Percentiles rank a stretch among this genome's conserved stretches.
phyloP scores from a whole-genome alignment of 2,888 invertebrate species.

The Argyra leucocephala region DNA sequence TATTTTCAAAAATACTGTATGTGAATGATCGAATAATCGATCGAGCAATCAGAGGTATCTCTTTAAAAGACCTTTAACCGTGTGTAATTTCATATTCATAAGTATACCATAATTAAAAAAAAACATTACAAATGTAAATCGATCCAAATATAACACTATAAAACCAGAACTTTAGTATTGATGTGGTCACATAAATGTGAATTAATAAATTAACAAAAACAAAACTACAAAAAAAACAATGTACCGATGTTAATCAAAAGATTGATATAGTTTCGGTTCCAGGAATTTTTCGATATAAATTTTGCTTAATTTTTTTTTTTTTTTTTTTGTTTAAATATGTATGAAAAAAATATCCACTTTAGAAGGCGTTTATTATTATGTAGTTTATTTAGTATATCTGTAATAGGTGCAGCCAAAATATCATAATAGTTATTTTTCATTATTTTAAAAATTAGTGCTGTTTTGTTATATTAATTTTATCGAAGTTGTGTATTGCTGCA shows the following conservation, averaged over 20 bases:
- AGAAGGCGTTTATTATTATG: conserved; percentile 1
- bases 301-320: background rate
- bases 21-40: too few relatives aligned
- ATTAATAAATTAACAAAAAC: too few relatives aligned
- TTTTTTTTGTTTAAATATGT: background rate
- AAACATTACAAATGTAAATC: too few relatives aligned
- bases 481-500: background rate
- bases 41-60: too few relatives aligned
- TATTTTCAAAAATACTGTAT: too few relatives aligned
- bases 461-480: background rate
- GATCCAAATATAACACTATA: too few relatives aligned
- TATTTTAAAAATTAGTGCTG: background rate
- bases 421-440: conserved; percentile 3
- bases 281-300: background rate
- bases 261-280: conserved; percentile 2
- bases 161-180: too few relatives aligned
- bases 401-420: conserved; percentile 5
- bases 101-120: too few relatives aligned
- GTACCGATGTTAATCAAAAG: background rate
- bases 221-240: too few relatives aligned
- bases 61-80: too few relatives aligned
- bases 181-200: too few relatives aligned
- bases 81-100: too few relatives aligned
- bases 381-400: background rate
- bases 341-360: background rate